Evolutionary conservation across 1,140 invertebrate genomes (phyloP).

Genomic region (Drosophila sulfurigaster): DNA sequence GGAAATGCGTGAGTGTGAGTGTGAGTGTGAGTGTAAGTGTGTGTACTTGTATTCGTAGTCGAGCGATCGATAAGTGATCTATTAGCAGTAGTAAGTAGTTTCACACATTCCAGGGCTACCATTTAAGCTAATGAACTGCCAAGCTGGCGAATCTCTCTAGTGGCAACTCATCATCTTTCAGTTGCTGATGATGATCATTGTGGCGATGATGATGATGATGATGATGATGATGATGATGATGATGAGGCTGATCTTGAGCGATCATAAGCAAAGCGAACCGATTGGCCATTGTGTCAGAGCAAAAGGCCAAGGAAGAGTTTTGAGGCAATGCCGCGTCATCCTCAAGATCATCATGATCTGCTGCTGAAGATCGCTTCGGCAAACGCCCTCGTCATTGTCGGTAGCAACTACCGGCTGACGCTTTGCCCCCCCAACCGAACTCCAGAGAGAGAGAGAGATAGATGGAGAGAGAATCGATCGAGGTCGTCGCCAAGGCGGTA

Average conservation of each 20-base stretch:
- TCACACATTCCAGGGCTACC: slow-evolving; percentile 70
- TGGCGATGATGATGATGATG: slow-evolving; percentile 26
- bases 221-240: neutral
- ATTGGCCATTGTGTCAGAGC: slow-evolving; percentile 58
- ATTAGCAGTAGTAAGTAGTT: slow-evolving; percentile 59
- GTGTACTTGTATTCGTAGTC: neutral
- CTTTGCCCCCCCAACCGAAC: slow-evolving; percentile 4
- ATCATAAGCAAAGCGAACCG: slow-evolving; percentile 52
- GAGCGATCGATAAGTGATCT: slow-evolving; percentile 64
- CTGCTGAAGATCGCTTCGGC: slow-evolving; percentile 1
- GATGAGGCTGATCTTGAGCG: slow-evolving; percentile 16
- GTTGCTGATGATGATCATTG: slow-evolving; percentile 43
- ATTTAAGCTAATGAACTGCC: slow-evolving; percentile 77
- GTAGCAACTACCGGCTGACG: slow-evolving; percentile 75
- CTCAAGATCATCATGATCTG: slow-evolving; percentile 16
- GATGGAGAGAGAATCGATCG: neutral
- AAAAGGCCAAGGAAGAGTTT: slow-evolving; percentile 10
- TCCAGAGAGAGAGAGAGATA: neutral
- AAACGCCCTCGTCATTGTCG: slow-evolving; percentile 68
- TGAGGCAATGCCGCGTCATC: slow-evolving; percentile 36
- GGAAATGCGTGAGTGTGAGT: neutral
- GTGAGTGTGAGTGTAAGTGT: slow-evolving; percentile 2
- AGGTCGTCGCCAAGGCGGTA: slow-evolving; percentile 38
- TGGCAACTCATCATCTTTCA: slow-evolving; percentile 67
- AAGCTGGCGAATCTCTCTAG: slow-evolving; percentile 27